These are phyloP conservation scores for Euzetes globulus DNA, from an alignment of 2,888 invertebrate species.

Conservation along the genomic window DNA sequence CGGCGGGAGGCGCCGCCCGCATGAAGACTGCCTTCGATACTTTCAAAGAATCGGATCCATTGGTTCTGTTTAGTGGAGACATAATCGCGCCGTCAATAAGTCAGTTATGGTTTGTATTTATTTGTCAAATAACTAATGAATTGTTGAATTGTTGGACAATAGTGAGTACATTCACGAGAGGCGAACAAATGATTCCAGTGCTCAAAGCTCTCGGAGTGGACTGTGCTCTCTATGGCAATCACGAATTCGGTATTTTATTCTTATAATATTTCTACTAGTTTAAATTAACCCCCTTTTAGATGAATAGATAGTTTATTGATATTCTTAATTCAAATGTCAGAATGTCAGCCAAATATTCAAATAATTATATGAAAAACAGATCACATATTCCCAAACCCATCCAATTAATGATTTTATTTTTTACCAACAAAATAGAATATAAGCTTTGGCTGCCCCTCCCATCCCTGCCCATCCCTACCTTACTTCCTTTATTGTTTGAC, in stretches of 20 bases:
- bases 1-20: conserved; percentile 73
- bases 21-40: conserved; percentile 73
- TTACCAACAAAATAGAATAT: too few species aligned
- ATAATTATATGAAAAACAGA: too few species aligned
- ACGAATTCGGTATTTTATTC: conserved; percentile 77
- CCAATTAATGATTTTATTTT: too few species aligned
- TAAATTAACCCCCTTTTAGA: too few species aligned
- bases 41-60: conserved; percentile 62
- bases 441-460: too few species aligned
- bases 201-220: conserved; percentile 72
- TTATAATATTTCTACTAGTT: too few species aligned
- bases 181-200: conserved; percentile 86
- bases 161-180: conserved; percentile 86
- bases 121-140: background rate
- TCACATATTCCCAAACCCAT: too few species aligned
- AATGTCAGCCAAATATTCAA: too few species aligned
- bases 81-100: conserved; percentile 68
- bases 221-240: conserved; percentile 84
- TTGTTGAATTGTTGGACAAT: background rate
- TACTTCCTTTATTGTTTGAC: too few species aligned
- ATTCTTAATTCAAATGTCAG: too few species aligned
- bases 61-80: conserved; percentile 82
- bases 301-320: too few species aligned
- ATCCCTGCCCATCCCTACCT: too few species aligned
- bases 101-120: conserved; percentile 45